phyloP scores from a whole-genome alignment of 2,888 invertebrate genomes.

The Galeruca laticollis region DNA sequence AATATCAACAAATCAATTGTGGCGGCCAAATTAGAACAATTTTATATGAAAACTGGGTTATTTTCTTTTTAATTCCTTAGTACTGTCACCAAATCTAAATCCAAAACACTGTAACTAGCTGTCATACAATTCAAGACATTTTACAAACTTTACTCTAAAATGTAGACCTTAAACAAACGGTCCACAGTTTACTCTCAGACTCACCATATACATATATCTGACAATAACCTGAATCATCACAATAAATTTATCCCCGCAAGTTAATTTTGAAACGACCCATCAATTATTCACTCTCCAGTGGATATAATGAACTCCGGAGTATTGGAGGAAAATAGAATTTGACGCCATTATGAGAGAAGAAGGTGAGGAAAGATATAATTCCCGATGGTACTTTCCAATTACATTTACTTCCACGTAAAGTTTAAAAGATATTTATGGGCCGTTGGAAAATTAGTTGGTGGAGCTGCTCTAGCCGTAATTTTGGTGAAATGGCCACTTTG shows the following conservation, averaged over 20 bases:
- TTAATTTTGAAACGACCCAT: constrained; percentile 25
- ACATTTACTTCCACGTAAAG: constrained; percentile 15
- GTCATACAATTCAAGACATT: too few relatives aligned
- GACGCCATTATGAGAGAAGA: constrained; percentile 23
- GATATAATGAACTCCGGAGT: constrained; percentile 29
- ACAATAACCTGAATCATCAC: constrained; percentile 4
- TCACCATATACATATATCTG: neutral
- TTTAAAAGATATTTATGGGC: constrained; percentile 24
- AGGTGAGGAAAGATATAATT: constrained; percentile 30
- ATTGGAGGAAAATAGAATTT: constrained; percentile 28
- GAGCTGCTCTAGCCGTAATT: constrained; percentile 4
- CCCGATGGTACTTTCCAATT: constrained; percentile 28
- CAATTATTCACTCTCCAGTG: constrained; percentile 36
- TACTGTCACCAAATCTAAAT: too few relatives aligned
- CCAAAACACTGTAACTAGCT: too few relatives aligned
- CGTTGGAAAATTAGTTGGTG: constrained; percentile 4
- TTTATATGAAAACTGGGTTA: too few relatives aligned
- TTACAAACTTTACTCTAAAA: too few relatives aligned
- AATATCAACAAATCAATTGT: too few relatives aligned
- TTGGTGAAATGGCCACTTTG: neutral
- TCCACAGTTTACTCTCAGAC: too few relatives aligned
- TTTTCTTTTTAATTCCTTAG: too few relatives aligned
- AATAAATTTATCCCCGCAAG: constrained; percentile 18
- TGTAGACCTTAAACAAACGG: too few relatives aligned
- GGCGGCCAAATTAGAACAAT: too few relatives aligned